phyloP scores from a whole-genome alignment of 2,888 invertebrate species.

The Luperina nickerlii region DNA sequence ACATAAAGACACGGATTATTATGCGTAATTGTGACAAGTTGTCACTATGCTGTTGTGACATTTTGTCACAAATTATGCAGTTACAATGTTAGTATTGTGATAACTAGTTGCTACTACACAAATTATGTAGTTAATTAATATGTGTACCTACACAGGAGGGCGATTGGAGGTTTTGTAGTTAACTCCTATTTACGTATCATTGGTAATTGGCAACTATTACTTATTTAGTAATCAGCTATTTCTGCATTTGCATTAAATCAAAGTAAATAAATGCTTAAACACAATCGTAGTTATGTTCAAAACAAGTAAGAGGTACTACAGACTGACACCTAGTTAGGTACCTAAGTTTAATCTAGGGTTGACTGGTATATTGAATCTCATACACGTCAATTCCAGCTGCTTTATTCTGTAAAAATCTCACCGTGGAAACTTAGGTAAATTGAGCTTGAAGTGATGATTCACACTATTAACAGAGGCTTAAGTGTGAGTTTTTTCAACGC shows the following conservation, averaged over 20 bases:
- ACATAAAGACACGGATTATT: conserved; percentile 18
- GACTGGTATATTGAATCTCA: no score
- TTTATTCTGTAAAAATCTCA: not conserved
- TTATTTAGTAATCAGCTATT: not conserved
- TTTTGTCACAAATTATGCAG: conserved; percentile 32
- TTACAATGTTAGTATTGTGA: conserved; percentile 7
- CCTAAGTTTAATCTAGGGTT: not conserved
- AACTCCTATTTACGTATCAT: not conserved
- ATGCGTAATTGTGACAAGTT: conserved; percentile 29
- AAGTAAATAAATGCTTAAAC: not conserved
- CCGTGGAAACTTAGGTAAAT: not conserved
- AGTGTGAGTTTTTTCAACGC: no score
- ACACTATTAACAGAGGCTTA: not conserved
- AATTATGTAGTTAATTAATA: conserved; percentile 22
- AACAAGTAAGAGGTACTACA: not conserved
- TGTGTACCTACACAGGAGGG: not conserved
- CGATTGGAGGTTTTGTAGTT: not conserved
- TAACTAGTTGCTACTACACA: conserved; percentile 10
- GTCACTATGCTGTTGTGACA: conserved; percentile 24
- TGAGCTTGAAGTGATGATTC: not conserved
- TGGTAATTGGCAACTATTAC: not conserved
- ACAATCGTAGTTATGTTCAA: not conserved
- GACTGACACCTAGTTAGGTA: not conserved
- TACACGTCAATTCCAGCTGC: not conserved
- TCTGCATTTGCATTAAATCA: not conserved